These are phyloP conservation scores for Tyria jacobaeae DNA, from an alignment of 2,888 invertebrate species.

Conservation along the genomic window DNA sequence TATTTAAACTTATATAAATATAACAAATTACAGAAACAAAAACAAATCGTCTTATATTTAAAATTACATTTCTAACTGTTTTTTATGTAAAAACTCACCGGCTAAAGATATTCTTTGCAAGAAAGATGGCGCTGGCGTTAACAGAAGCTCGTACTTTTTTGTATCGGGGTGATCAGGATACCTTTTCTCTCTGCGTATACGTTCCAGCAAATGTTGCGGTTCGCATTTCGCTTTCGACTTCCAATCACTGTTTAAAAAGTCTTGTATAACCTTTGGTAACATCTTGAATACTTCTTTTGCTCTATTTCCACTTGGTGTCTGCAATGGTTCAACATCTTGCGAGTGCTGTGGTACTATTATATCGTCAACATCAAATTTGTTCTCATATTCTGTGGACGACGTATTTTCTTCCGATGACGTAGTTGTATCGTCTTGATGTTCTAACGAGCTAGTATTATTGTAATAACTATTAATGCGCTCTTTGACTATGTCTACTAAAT, in stretches of 20 bases:
- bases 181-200: slow-evolving; percentile 88
- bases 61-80: slow-evolving; percentile 58
- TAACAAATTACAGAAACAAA: slow-evolving; percentile 7
- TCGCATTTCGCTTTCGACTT: slow-evolving; percentile 88
- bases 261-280: slow-evolving; percentile 86
- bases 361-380: slow-evolving; percentile 74
- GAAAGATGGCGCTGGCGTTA: slow-evolving; percentile 94
- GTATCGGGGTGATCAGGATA: slow-evolving; percentile 88
- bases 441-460: slow-evolving; percentile 53
- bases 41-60: slow-evolving; percentile 2
- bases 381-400: slow-evolving; percentile 31
- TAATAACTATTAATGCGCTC: slow-evolving; percentile 69
- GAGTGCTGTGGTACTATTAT: slow-evolving; percentile 67
- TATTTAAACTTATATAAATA: slow-evolving; percentile 8
- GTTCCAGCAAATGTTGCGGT: slow-evolving; percentile 90
- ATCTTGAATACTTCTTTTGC: slow-evolving; percentile 76
- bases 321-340: slow-evolving; percentile 56
- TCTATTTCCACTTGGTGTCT: slow-evolving; percentile 69
- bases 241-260: slow-evolving; percentile 83
- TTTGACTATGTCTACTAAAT: slow-evolving; percentile 69
- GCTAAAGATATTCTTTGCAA: slow-evolving; percentile 91
- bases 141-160: slow-evolving; percentile 89
- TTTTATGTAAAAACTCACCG: slow-evolving; percentile 90
- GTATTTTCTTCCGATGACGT: slow-evolving; percentile 35
- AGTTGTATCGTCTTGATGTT: slow-evolving; percentile 27